Conservation (phyloP, 2,797 vertebrate species). For the Serranus cabrilla region DNA sequence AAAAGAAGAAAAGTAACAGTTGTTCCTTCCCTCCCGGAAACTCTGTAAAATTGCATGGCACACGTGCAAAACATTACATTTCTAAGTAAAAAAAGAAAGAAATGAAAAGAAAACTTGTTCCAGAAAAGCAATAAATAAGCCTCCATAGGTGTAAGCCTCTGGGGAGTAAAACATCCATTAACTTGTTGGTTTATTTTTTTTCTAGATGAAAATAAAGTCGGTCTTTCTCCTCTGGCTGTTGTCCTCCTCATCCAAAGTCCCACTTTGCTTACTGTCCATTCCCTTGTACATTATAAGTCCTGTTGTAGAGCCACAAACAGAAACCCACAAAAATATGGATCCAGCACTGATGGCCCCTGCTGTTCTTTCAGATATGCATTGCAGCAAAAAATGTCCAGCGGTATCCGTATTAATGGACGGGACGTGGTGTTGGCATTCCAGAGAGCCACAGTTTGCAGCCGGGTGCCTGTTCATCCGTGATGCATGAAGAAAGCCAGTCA, state of each 20-base stretch:
- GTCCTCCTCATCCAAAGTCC: constrained; percentile 62
- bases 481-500: constrained; percentile 70
- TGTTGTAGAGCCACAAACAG: constrained; percentile 49
- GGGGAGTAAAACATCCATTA: constrained; percentile 80
- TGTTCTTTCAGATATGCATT: constrained; percentile 62
- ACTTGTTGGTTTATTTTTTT: constrained; percentile 64
- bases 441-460: constrained; percentile 57
- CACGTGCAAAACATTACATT: constrained; percentile 85
- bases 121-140: constrained; percentile 82
- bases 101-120: constrained; percentile 73
- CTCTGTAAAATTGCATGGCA: constrained; percentile 83
- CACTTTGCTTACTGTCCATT: constrained; percentile 60
- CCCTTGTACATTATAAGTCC: constrained; percentile 39
- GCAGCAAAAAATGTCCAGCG: constrained; percentile 59
- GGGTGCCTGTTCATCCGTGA: constrained; percentile 61
- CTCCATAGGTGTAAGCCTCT: constrained; percentile 70
- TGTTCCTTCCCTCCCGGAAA: constrained; percentile 62
- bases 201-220: constrained; percentile 83
- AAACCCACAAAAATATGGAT: constrained; percentile 65
- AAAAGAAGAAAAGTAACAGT: constrained; percentile 68
- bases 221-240: constrained; percentile 69
- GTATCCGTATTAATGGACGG: constrained; percentile 55
- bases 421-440: constrained; percentile 46
- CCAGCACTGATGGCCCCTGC: constrained; percentile 42
- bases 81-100: constrained; percentile 72